Percentiles rank a stretch among this genome's conserved stretches.
Evolutionary conservation across 2,113 vertebrate species (phyloP).

Genomic region (Athene noctua): DNA sequence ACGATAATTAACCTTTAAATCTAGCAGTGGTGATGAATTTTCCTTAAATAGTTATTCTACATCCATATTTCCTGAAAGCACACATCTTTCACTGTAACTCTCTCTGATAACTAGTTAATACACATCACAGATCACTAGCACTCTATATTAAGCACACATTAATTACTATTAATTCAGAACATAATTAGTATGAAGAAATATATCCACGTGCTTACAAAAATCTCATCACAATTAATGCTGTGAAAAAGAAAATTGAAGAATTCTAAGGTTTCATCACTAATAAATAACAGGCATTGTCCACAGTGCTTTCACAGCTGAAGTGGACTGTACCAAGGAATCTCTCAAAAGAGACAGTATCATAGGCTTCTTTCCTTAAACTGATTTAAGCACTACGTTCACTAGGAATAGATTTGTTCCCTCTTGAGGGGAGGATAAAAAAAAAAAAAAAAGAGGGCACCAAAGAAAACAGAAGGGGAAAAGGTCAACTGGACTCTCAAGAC

Average conservation of each 20-base stretch:
- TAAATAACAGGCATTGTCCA: constrained; percentile 26
- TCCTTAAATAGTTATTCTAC: constrained; percentile 45
- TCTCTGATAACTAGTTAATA: constrained; percentile 38
- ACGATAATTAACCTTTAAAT: constrained; percentile 58
- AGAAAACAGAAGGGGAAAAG: not conserved
- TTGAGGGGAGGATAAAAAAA: not conserved
- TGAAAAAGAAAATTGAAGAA: constrained; percentile 26
- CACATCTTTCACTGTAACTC: constrained; percentile 36
- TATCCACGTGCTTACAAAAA: constrained; percentile 37
- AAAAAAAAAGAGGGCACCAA: not conserved
- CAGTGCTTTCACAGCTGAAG: constrained; percentile 6
- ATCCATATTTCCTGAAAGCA: constrained; percentile 41
- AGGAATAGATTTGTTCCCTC: not conserved
- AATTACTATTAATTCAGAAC: constrained; percentile 70
- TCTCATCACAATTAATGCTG: constrained; percentile 25
- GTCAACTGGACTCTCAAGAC: not conserved
- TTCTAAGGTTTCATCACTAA: constrained; percentile 46
- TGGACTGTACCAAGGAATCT: not conserved
- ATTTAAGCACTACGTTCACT: not conserved
- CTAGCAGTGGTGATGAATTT: constrained; percentile 40
- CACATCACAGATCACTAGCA: constrained; percentile 44
- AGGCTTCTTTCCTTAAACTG: not conserved
- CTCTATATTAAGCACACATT: constrained; percentile 51
- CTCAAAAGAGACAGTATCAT: not conserved
- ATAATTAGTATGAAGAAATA: constrained; percentile 50